Conservation (phyloP, 2,797 vertebrate species). For the Pantherophis vulpinus region DNA sequence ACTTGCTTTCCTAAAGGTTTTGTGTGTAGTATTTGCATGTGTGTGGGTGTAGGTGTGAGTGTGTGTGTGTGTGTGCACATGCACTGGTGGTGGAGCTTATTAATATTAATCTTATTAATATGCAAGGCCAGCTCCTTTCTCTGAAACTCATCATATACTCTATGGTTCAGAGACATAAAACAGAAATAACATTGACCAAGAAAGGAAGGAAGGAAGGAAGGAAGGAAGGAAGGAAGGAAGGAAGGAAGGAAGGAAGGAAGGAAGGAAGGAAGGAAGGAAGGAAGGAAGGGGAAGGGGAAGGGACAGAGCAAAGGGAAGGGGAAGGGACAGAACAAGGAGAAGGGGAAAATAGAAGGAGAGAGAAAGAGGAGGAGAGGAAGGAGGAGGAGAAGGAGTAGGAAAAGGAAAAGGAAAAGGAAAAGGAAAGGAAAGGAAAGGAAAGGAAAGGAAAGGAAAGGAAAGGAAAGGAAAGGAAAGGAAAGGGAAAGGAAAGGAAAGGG, state of each 20-base stretch:
- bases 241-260: not conserved
- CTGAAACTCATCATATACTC: not conserved
- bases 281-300: no score
- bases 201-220: not conserved
- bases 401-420: no score
- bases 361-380: no score
- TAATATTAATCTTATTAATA: not conserved
- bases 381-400: not conserved
- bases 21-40: not conserved
- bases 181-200: not conserved
- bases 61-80: not conserved
- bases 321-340: no score
- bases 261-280: no score
- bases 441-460: not conserved
- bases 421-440: no score
- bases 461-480: not conserved
- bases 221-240: not conserved
- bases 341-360: no score
- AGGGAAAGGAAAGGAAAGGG: not conserved
- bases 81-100: not conserved
- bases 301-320: no score
- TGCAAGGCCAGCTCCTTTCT: not conserved
- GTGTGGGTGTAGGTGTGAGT: rapidly evolving
- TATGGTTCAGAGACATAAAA: not conserved
- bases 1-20: not conserved